Evolutionary conservation across 2,888 invertebrate genomes (phyloP), one percentile per base, ranked within the genome.

Genomic region (Erebia palarica): DNA sequence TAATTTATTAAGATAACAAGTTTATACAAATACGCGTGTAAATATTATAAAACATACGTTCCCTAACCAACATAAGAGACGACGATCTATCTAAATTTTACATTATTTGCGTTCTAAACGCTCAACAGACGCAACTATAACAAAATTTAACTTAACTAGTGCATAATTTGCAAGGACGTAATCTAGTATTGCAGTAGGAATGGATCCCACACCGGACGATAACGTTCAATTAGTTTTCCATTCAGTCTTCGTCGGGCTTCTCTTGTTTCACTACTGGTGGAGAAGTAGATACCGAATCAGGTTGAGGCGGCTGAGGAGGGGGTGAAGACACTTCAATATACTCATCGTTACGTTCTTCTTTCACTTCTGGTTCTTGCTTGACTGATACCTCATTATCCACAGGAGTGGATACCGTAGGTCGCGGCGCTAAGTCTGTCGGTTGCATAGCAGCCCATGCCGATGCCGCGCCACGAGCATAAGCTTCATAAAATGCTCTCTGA

Each of bases 111-210:
- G 92, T 93, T 93, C 90, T 90, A 88, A 93, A 92, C 93, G 93
- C 92, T 82, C 68, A 86, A 92, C 91, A 84, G 84, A 83, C 79
- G 81, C 86, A 86, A 85, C 81, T 76, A 84, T 85, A 86, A 85
- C 81, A 78, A 83, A 85, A 83, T 81, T 86, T 27, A 58, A 58
- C 57, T 58, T 27, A 84, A 80, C 78, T 86, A 87, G 79, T 84
- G 85, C 80, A 82, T 86, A 86, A 78, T 81, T 82, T 82, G 79
- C 82, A 83, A 86, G 92, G 92, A 93, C 92, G 92, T 92, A 89
- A 89, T 90, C 91, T 91, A 92, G 86, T 93, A 93, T 93, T 93
- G 92, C 92, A 86, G 87, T 90, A 92, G 92, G 83, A 75, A 59
- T 67, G 72, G 71, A 73, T 78, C 83, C 87, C 90, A 86, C 90